Evolutionary conservation across 30 jellyfish, hydroid and myxozoan species (phyloP).

Genomic region (Turritopsis rubra): DNA sequence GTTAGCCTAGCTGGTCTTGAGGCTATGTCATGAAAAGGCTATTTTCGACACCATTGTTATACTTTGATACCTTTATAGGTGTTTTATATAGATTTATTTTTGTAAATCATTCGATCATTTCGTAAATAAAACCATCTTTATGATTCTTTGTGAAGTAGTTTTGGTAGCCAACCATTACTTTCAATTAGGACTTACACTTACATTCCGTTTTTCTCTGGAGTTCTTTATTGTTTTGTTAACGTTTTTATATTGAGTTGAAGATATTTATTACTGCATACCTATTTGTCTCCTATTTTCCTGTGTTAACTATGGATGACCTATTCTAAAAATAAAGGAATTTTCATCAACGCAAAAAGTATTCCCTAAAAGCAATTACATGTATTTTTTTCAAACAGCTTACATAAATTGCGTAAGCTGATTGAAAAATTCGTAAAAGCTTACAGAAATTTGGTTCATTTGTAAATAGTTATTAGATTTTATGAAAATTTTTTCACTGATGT

Average conservation of each 20-base stretch:
- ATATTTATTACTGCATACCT: background rate
- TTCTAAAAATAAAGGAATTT: background rate
- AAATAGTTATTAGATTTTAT: too few relatives aligned
- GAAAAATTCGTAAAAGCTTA: too few relatives aligned
- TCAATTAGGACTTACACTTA: background rate
- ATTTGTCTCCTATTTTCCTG: background rate
- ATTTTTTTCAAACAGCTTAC: too few relatives aligned
- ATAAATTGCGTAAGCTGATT: too few relatives aligned
- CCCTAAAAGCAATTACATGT: too few relatives aligned
- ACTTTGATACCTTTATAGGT: background rate
- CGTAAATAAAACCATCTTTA: background rate
- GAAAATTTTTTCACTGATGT: too few relatives aligned
- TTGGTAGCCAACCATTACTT: background rate
- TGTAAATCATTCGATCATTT: background rate
- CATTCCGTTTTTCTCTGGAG: background rate
- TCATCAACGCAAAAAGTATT: too few relatives aligned
- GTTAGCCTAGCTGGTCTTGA: background rate
- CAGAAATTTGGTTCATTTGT: too few relatives aligned
- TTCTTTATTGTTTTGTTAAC: background rate
- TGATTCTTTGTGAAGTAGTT: too few relatives aligned
- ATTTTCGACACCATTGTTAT: background rate
- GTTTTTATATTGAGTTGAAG: background rate
- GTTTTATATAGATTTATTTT: background rate
- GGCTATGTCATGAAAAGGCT: background rate
- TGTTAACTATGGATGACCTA: background rate